These are phyloP conservation scores for Corythucha ciliata DNA, from an alignment of 2,888 invertebrate genomes.

Conservation along the genomic window DNA sequence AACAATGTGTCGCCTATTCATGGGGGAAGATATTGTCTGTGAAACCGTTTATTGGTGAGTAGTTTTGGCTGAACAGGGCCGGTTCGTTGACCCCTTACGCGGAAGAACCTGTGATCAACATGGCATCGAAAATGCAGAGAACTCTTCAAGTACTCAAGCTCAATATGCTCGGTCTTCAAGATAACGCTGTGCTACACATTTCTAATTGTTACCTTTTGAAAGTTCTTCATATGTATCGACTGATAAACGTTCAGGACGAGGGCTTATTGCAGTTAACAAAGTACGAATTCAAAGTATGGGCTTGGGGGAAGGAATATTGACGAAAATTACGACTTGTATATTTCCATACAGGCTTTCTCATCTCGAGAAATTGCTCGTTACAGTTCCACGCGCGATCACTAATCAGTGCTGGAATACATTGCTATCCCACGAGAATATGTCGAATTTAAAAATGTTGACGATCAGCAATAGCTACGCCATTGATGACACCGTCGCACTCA, in stretches of 20 bases:
- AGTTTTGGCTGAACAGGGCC: conserved; percentile 8
- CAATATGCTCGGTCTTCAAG: conserved; percentile 26
- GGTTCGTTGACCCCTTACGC: conserved; percentile 26
- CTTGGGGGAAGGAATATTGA: no score
- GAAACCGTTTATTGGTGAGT: neutral
- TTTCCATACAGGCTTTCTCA: conserved; percentile 10
- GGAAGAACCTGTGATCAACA: conserved; percentile 16
- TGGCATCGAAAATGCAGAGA: conserved; percentile 11
- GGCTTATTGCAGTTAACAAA: conserved; percentile 17
- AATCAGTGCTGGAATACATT: conserved; percentile 20
- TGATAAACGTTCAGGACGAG: conserved; percentile 23
- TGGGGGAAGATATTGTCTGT: neutral
- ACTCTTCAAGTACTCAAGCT: conserved; percentile 23
- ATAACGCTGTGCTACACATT: conserved; percentile 20
- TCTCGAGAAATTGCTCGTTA: conserved; percentile 23
- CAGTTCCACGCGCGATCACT: conserved; percentile 25
- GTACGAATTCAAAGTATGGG: neutral
- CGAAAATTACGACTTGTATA: neutral
- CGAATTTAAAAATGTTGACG: conserved; percentile 6
- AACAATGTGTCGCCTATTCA: no score
- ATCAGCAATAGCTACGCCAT: conserved; percentile 26
- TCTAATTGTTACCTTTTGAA: conserved; percentile 11
- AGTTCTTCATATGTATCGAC: conserved; percentile 24
- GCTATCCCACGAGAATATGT: conserved; percentile 1
- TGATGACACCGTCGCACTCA: conserved; percentile 20